Evolutionary conservation across 92 coral and sea anemone genomes (phyloP).

Genomic region (Nematostella vectensis): DNA sequence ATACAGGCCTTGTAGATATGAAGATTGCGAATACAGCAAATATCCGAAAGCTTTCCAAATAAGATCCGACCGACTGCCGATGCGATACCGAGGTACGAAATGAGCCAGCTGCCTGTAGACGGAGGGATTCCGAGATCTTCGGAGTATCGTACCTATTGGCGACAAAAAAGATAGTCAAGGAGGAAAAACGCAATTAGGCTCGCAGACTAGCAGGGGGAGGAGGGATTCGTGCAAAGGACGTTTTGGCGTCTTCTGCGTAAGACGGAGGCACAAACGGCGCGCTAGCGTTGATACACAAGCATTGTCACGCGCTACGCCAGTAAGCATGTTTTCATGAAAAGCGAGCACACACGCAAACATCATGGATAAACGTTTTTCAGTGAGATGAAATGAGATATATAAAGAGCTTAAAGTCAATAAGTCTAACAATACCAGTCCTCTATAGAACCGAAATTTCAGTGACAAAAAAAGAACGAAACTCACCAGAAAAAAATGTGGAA

Average conservation of each 20-base stretch:
- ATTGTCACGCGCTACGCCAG: too few species aligned
- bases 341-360: too few species aligned
- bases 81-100: slow-evolving; percentile 87
- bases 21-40: slow-evolving; percentile 60
- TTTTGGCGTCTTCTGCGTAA: not conserved
- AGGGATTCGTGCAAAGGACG: not conserved
- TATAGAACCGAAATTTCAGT: too few species aligned
- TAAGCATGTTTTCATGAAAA: too few species aligned
- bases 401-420: too few species aligned
- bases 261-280: too few species aligned
- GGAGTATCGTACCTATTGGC: slow-evolving; percentile 61
- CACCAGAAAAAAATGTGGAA: slow-evolving; percentile 91
- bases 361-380: too few species aligned
- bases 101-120: slow-evolving; percentile 81
- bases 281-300: too few species aligned
- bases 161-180: too few species aligned
- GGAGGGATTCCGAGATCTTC: slow-evolving; percentile 76
- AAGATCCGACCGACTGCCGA: slow-evolving; percentile 88
- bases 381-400: too few species aligned
- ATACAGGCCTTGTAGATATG: slow-evolving; percentile 72
- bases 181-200: not conserved
- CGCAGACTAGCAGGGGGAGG: not conserved
- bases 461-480: slow-evolving; percentile 7
- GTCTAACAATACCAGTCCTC: too few species aligned
- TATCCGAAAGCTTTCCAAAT: slow-evolving; percentile 84